A percentile compares a stretch with the other conserved stretches of the same genome.
These are phyloP conservation scores for Hirtodrosophila histrioides DNA, from an alignment of 2,888 invertebrate genomes.

Conservation along the genomic window DNA sequence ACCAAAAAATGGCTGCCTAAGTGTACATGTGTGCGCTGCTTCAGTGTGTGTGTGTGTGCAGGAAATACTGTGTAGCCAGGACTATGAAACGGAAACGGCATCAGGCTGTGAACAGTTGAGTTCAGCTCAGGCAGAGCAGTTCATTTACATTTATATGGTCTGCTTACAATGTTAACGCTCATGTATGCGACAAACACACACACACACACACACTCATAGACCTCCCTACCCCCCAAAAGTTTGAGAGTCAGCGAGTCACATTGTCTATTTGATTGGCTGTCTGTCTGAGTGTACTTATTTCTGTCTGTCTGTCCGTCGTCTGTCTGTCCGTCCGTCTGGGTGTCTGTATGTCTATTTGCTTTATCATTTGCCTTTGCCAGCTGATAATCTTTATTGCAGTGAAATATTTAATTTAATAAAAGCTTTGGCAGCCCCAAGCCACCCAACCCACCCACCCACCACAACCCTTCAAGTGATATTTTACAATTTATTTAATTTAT, in stretches of 20 bases:
- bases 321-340: constrained; percentile 2
- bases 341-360: constrained; percentile 51
- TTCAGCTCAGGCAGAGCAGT: constrained; percentile 61
- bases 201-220: constrained; percentile 1
- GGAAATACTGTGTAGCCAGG: constrained; percentile 73
- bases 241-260: constrained; percentile 73
- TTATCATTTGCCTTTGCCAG: constrained; percentile 69
- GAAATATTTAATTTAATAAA: constrained; percentile 79
- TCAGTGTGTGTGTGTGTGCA: constrained; percentile 33
- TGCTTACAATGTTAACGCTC: constrained; percentile 80
- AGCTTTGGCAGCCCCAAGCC: constrained; percentile 38
- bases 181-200: constrained; percentile 54
- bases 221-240: constrained; percentile 15
- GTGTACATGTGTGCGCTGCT: constrained; percentile 27
- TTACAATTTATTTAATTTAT: constrained; percentile 80
- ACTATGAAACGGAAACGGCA: constrained; percentile 79
- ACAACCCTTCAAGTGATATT: constrained; percentile 56
- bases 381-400: constrained; percentile 80
- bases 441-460: background rate
- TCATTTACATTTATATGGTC: constrained; percentile 80
- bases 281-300: constrained; percentile 30
- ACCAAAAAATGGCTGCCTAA: constrained; percentile 78
- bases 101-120: constrained; percentile 65
- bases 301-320: constrained; percentile 10
- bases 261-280: constrained; percentile 65